These are phyloP conservation scores for Mus spretus DNA, from an alignment of 2,797 vertebrate species.

Conservation along the genomic window DNA sequence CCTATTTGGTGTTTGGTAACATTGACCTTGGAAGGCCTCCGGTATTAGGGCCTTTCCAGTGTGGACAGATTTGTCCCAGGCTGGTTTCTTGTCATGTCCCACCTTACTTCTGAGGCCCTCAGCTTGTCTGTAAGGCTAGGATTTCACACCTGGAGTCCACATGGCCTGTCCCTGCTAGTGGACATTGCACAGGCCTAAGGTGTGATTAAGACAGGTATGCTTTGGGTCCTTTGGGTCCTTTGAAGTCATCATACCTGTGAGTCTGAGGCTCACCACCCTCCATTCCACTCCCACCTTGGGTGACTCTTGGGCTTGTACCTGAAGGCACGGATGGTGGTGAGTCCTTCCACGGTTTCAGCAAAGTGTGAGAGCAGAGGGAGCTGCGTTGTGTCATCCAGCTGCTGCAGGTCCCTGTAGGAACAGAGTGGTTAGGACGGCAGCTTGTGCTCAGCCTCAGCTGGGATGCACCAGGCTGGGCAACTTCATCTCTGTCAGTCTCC, in stretches of 20 bases:
- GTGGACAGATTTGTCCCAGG: background rate
- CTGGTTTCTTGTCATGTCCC: background rate
- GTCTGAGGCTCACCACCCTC: background rate
- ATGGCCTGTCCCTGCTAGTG: background rate
- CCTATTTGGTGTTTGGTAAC: background rate
- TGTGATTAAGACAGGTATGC: background rate
- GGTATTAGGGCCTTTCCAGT: background rate
- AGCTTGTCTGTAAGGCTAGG: background rate
- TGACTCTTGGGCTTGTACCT: slow-evolving; percentile 89
- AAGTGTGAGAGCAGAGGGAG: slow-evolving; percentile 98
- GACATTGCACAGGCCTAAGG: background rate
- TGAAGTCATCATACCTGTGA: background rate
- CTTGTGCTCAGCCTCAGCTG: background rate
- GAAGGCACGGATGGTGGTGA: slow-evolving; percentile 98
- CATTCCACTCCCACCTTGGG: fast-evolving
- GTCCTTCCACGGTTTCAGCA: slow-evolving; percentile 98
- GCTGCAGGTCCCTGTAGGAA: slow-evolving; percentile 95
- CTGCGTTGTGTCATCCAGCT: slow-evolving; percentile 97
- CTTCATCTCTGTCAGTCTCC: background rate
- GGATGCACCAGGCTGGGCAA: background rate
- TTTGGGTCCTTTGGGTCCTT: background rate
- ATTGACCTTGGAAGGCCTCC: background rate
- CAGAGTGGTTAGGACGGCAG: background rate
- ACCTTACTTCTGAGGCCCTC: background rate
- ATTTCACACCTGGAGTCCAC: background rate